Percentiles rank a stretch among this genome's conserved stretches.
These are phyloP conservation scores for Apis laboriosa DNA, from an alignment of 1,140 invertebrate species.

Conservation along the genomic window DNA sequence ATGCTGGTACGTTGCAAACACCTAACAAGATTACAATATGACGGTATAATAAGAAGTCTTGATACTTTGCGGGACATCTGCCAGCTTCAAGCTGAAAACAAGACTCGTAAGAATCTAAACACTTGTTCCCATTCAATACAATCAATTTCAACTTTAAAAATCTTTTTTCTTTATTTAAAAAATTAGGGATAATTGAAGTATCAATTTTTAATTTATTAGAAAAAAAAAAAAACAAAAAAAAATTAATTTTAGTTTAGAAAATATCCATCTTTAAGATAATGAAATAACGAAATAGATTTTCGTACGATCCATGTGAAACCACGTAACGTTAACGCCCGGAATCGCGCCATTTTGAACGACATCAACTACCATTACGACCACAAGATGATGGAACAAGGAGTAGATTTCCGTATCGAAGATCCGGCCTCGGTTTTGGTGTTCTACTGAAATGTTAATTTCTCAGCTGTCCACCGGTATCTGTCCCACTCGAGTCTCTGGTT, in stretches of 20 bases:
- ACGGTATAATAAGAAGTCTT: conserved; percentile 77
- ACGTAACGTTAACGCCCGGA: conserved; percentile 69
- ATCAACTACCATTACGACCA: conserved; percentile 73
- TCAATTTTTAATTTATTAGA: too few relatives aligned
- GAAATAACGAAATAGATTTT: conserved; percentile 64
- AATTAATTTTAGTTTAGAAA: background rate
- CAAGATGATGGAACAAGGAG: conserved; percentile 72
- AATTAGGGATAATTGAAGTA: background rate
- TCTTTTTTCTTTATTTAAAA: too few relatives aligned
- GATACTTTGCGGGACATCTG: conserved; percentile 77
- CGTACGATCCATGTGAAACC: conserved; percentile 77
- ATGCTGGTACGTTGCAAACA: conserved; percentile 75
- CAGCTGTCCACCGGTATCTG: conserved; percentile 19
- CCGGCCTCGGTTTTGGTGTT: conserved; percentile 65
- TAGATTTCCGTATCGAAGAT: conserved; percentile 78
- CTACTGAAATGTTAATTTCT: conserved; percentile 31
- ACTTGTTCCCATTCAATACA: background rate
- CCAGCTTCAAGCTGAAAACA: conserved; percentile 72
- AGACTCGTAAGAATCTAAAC: conserved; percentile 68
- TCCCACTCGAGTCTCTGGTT: background rate
- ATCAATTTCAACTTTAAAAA: too few relatives aligned
- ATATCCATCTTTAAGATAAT: background rate
- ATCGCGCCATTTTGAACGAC: conserved; percentile 70
- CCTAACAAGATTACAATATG: conserved; percentile 77
- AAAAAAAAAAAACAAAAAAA: too few relatives aligned